Evolutionary conservation across 2,888 invertebrate species (phyloP).

Genomic region (Hydrotaea cyrtoneurina): DNA sequence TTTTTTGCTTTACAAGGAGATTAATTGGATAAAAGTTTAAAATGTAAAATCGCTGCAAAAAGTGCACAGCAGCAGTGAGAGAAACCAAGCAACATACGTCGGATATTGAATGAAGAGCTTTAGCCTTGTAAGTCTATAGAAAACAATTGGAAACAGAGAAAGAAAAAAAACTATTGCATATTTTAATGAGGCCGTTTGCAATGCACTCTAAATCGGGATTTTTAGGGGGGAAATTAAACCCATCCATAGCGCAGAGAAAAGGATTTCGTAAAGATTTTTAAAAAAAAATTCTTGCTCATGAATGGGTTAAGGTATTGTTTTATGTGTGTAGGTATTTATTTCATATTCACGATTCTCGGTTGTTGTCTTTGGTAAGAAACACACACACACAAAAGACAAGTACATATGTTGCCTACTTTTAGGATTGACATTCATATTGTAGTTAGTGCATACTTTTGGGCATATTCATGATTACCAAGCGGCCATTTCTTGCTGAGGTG

Average conservation of each 20-base stretch:
- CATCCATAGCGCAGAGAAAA: too few species aligned
- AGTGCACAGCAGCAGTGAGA: not conserved
- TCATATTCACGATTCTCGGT: not conserved
- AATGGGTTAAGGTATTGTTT: not conserved
- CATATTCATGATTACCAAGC: too few species aligned
- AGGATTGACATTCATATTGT: not conserved
- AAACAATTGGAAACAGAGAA: too few species aligned
- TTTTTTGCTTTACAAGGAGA: not conserved
- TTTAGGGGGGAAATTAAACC: too few species aligned
- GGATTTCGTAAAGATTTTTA: too few species aligned
- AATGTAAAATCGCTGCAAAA: slow-evolving; percentile 8
- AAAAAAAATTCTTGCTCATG: too few species aligned
- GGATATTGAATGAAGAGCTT: not conserved
- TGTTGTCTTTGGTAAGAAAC: not conserved
- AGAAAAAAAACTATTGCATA: not conserved
- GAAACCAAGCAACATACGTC: not conserved
- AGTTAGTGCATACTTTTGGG: too few species aligned
- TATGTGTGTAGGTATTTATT: not conserved
- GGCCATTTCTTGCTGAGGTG: too few species aligned
- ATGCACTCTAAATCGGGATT: not conserved
- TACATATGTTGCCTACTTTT: not conserved
- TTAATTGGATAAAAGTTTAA: slow-evolving; percentile 26
- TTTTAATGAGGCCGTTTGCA: slow-evolving; percentile 1
- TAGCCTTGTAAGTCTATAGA: not conserved
- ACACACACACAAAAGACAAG: too few species aligned